Conservation (phyloP, 2,888 invertebrate species). For the Luffia ferchaultella region DNA sequence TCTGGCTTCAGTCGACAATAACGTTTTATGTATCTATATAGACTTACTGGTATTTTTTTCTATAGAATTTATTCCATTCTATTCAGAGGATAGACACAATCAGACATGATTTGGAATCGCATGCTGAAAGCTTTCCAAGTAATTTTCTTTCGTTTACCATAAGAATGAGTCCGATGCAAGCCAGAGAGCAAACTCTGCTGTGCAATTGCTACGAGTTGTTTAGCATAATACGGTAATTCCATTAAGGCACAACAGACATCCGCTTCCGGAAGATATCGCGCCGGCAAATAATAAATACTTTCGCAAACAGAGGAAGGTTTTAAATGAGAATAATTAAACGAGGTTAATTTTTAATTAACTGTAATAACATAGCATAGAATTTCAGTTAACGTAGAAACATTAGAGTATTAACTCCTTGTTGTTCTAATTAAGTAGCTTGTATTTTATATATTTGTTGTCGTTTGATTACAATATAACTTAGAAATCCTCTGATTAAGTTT, state of each 20-base stretch:
- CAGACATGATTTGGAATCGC: background rate
- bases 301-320: background rate
- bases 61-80: background rate
- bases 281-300: constrained; percentile 5
- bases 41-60: no score
- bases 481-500: no score
- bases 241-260: constrained; percentile 43
- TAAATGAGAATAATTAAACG: background rate
- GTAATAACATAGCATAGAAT: no score
- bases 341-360: background rate
- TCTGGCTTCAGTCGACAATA: no score
- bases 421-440: no score
- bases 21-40: no score
- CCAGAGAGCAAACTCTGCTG: constrained; percentile 19
- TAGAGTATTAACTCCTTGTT: no score
- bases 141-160: no score
- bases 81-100: background rate
- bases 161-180: background rate
- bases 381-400: no score
- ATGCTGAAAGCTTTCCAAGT: background rate
- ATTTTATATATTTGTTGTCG: no score
- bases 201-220: constrained; percentile 48
- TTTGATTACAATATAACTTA: no score
- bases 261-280: constrained; percentile 19
- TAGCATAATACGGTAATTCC: constrained; percentile 57